phyloP scores from a whole-genome alignment of 2,888 invertebrate species.

The Agrypnus murinus region DNA sequence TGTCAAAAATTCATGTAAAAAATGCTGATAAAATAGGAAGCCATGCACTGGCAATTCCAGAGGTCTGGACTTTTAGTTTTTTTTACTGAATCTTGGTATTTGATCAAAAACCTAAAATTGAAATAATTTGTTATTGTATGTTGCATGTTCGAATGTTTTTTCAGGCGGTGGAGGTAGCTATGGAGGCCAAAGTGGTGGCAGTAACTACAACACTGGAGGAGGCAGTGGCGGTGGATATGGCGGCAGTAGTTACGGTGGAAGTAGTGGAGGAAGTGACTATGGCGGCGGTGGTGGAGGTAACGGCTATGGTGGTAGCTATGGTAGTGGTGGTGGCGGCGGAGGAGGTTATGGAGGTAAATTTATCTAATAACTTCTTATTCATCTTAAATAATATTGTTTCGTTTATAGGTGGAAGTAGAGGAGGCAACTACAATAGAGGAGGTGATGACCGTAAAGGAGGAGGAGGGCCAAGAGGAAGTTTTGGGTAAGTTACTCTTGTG shows the following conservation, averaged over 20 bases:
- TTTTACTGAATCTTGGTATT: no score
- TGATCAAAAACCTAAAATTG: no score
- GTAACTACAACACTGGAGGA: conserved; percentile 62
- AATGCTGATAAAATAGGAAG: no score
- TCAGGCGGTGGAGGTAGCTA: conserved; percentile 50
- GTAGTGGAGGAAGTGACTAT: conserved; percentile 60
- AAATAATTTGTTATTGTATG: no score
- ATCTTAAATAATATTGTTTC: not conserved
- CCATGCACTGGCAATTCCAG: no score
- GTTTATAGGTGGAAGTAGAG: conserved; percentile 55
- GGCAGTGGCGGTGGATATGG: conserved; percentile 54
- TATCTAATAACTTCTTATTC: not conserved
- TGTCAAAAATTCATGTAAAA: no score
- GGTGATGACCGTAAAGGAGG: conserved; percentile 73
- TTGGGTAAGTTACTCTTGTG: conserved; percentile 75
- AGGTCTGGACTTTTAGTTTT: no score
- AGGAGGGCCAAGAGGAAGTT: conserved; percentile 75
- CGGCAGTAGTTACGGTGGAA: conserved; percentile 50
- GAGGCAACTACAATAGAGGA: conserved; percentile 57
- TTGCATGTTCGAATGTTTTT: no score
- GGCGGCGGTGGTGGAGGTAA: conserved; percentile 65
- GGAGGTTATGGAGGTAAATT: conserved; percentile 57
- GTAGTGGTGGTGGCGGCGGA: conserved; percentile 48
- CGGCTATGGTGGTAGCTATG: conserved; percentile 49
- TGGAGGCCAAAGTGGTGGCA: conserved; percentile 53